A percentile compares a stretch with the other conserved stretches of the same genome.
Conservation (phyloP, 1,140 invertebrate species). For the Eupristina koningsbergeri region DNA sequence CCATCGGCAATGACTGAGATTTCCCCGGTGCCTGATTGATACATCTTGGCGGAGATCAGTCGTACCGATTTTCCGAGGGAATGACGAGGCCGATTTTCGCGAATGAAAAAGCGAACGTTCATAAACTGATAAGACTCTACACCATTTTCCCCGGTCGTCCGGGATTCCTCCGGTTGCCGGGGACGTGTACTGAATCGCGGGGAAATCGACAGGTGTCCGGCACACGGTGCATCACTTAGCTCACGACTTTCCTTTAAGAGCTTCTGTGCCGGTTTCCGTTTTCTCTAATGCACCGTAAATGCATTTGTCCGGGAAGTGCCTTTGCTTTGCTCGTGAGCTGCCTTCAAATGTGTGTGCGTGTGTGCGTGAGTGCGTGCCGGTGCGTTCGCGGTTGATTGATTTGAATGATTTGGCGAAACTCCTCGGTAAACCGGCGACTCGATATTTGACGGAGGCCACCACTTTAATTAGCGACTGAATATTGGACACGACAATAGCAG, state of each 20-base stretch:
- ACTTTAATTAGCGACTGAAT: background rate
- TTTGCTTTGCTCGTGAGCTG: background rate
- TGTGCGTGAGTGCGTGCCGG: too few species aligned
- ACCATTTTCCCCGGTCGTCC: background rate
- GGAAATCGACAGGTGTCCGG: background rate
- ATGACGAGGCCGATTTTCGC: background rate
- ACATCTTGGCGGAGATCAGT: too few species aligned
- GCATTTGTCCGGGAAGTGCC: background rate
- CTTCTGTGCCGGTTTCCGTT: background rate
- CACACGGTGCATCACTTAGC: background rate
- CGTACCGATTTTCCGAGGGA: background rate
- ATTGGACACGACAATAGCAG: background rate
- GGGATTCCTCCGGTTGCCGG: background rate
- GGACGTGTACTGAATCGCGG: background rate
- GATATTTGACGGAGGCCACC: background rate
- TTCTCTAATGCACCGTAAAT: constrained; percentile 9
- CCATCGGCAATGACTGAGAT: background rate
- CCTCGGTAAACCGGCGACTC: background rate
- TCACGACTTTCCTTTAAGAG: constrained; percentile 7
- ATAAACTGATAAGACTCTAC: background rate
- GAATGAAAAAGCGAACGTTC: background rate
- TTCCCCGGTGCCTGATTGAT: background rate
- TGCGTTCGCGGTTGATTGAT: background rate
- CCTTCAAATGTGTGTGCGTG: background rate
- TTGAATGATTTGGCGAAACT: constrained; percentile 12